Evolutionary conservation across 1,140 invertebrate species (phyloP).

Genomic region (Zaprionus vittiger): DNA sequence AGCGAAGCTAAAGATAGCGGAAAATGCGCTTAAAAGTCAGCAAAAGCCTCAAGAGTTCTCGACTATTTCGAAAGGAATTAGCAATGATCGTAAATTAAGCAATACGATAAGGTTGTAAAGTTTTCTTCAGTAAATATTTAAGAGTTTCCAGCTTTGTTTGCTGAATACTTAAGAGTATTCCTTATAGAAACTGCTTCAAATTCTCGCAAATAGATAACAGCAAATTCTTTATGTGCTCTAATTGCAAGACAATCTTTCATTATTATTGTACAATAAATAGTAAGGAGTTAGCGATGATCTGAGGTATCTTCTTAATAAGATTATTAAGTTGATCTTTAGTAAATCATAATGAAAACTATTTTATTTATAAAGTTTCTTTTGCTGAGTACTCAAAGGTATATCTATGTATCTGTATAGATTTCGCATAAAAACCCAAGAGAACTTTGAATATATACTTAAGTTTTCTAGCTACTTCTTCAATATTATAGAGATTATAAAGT

Average conservation of each 20-base stretch:
- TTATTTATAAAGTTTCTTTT: neutral
- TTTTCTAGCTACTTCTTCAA: no score
- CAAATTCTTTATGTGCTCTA: no score
- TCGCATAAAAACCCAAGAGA: neutral
- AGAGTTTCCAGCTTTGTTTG: neutral
- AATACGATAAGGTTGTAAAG: neutral
- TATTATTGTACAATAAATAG: no score
- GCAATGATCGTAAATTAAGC: conserved; percentile 2
- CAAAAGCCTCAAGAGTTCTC: neutral
- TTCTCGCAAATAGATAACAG: no score
- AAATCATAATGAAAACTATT: no score
- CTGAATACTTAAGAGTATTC: neutral
- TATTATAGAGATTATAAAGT: no score
- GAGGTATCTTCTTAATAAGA: neutral
- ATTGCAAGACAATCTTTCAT: no score
- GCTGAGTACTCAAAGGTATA: neutral
- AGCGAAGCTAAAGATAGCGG: neutral
- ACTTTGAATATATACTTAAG: neutral
- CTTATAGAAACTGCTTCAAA: neutral
- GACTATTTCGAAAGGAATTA: neutral
- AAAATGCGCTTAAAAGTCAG: conserved; percentile 5
- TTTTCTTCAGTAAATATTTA: neutral
- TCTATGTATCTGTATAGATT: neutral
- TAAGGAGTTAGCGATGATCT: no score
- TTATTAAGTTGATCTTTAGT: neutral